Percentiles rank a stretch among this genome's conserved stretches.
Evolutionary conservation across 2,888 invertebrate species (phyloP).

Genomic region (Harmothoe impar): DNA sequence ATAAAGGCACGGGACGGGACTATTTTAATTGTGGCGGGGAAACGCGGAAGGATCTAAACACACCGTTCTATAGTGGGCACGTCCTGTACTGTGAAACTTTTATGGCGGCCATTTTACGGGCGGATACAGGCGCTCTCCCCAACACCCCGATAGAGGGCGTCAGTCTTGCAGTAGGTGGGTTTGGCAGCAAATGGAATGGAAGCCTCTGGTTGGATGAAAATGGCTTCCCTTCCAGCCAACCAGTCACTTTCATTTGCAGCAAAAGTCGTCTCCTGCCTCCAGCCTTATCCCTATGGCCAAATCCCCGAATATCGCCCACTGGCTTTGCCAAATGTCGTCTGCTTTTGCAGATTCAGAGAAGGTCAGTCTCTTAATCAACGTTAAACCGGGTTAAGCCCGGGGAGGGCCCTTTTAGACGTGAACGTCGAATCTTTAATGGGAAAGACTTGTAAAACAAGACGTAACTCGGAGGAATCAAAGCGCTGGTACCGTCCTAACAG

Average conservation of each 20-base stretch:
- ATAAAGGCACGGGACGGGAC: not conserved
- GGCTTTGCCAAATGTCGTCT: not conserved
- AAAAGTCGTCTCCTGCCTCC: not conserved
- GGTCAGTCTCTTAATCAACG: not conserved
- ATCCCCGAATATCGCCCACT: too few species aligned
- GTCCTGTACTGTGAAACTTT: constrained; percentile 11
- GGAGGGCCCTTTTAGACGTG: too few species aligned
- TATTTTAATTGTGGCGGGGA: not conserved
- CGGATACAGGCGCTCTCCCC: not conserved
- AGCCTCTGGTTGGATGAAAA: constrained; percentile 1
- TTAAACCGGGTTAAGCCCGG: too few species aligned
- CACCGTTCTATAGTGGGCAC: not conserved
- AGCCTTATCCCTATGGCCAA: too few species aligned
- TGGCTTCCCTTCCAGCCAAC: not conserved
- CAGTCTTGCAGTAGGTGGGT: not conserved
- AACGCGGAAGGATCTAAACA: not conserved
- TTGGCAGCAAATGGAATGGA: not conserved
- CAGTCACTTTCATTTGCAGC: not conserved
- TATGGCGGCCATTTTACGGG: not conserved
- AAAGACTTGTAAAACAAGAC: not conserved
- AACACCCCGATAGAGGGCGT: not conserved
- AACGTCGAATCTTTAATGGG: not conserved
- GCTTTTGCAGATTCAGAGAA: not conserved
- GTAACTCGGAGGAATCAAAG: not conserved
- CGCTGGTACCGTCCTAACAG: not conserved